Conservation (phyloP, 1,140 invertebrate species). For the Leptinotarsa defecta region DNA sequence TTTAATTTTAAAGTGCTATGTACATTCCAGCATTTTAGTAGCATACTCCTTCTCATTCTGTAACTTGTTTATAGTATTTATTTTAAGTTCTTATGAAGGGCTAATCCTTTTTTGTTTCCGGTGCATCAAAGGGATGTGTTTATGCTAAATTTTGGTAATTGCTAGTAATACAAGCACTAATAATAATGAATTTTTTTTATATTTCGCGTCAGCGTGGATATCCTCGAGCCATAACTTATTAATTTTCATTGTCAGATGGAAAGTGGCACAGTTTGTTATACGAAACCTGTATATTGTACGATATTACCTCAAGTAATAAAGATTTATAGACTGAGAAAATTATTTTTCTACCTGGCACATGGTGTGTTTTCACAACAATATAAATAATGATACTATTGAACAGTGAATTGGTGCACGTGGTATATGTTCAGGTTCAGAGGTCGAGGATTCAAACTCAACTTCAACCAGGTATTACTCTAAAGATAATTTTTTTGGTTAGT, state of each 20-base stretch:
- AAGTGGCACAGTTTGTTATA: constrained; percentile 2
- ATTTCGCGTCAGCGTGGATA: background rate
- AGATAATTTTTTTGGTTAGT: too few species aligned
- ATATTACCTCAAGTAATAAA: background rate
- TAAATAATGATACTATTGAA: too few species aligned
- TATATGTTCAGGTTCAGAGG: too few species aligned
- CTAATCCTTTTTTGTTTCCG: background rate
- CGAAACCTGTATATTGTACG: background rate
- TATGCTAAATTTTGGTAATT: background rate
- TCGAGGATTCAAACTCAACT: too few species aligned
- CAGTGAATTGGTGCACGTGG: too few species aligned
- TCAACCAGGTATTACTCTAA: too few species aligned
- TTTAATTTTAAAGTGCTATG: background rate
- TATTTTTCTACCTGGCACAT: background rate
- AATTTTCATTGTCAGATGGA: background rate
- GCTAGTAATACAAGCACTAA: background rate
- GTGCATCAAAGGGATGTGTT: background rate
- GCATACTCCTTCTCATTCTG: constrained; percentile 1
- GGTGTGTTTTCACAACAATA: too few species aligned
- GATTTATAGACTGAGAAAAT: background rate
- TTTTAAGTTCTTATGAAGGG: constrained; percentile 10
- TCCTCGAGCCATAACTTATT: background rate
- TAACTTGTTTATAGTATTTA: constrained; percentile 3
- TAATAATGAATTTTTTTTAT: background rate
- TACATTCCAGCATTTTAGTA: constrained; percentile 32